Evolutionary conservation across 2,113 vertebrate species (phyloP).

Genomic region (Brachirus orientalis): DNA sequence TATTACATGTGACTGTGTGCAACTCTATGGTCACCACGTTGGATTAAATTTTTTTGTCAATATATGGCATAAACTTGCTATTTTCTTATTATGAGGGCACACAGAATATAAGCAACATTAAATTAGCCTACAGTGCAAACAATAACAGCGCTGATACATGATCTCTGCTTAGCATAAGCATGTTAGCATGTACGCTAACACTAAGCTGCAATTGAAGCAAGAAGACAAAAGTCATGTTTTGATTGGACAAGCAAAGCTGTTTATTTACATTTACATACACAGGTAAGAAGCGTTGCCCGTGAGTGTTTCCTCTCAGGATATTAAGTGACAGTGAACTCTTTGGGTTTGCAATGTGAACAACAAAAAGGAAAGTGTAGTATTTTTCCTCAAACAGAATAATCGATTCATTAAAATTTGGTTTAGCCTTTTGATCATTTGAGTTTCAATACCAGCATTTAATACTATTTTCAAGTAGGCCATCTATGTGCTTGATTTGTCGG

Average conservation of each 20-base stretch:
- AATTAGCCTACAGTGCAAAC: no score
- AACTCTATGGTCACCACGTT: no score
- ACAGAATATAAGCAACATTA: no score
- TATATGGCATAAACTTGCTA: no score
- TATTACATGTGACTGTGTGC: no score
- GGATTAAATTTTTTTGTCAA: no score
- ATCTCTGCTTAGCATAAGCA: no score
- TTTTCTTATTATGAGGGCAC: no score
- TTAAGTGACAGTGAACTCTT: constrained; percentile 67
- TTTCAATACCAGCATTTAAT: constrained; percentile 37
- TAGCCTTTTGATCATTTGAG: constrained; percentile 17
- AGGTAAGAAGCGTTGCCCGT: constrained; percentile 40
- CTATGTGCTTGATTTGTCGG: constrained; percentile 8
- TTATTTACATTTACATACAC: constrained; percentile 80
- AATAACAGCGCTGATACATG: no score
- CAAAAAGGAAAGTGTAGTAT: constrained; percentile 2
- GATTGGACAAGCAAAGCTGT: constrained; percentile 80
- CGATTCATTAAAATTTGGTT: not conserved
- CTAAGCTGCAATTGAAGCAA: no score
- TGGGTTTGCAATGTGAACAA: constrained; percentile 64
- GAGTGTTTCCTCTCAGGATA: constrained; percentile 52
- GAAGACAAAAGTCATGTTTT: constrained; percentile 26
- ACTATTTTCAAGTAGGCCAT: not conserved
- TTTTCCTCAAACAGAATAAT: constrained; percentile 21
- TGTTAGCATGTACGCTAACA: no score